Evolutionary conservation across 1,140 invertebrate species (phyloP).

Genomic region (Magallana ariakensis): DNA sequence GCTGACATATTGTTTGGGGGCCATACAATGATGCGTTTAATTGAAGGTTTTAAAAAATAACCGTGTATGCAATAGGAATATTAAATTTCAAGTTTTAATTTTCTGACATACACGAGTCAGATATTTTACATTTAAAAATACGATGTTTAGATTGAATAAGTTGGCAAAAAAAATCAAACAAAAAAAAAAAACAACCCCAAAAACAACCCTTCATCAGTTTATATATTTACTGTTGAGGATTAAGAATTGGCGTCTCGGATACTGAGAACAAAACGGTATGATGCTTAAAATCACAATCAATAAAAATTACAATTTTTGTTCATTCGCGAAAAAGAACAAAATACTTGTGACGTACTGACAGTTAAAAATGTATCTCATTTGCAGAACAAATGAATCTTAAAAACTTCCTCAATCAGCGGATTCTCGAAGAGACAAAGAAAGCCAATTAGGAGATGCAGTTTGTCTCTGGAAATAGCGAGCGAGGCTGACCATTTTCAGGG

Average conservation of each 20-base stretch:
- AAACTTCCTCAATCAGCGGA: constrained; percentile 34
- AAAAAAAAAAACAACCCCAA: too few species aligned
- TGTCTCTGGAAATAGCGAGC: constrained; percentile 30
- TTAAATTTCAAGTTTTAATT: constrained; percentile 15
- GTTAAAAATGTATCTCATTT: constrained; percentile 39
- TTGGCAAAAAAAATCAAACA: not conserved
- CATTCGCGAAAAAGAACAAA: constrained; percentile 20
- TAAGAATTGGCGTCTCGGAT: constrained; percentile 14
- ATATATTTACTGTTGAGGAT: constrained; percentile 10
- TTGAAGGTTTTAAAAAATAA: not conserved
- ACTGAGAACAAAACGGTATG: constrained; percentile 21
- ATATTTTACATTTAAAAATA: not conserved
- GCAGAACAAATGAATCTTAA: constrained; percentile 36
- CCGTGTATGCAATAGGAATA: constrained; percentile 4
- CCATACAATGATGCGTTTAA: constrained; percentile 10
- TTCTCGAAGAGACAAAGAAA: constrained; percentile 15
- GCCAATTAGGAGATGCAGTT: constrained; percentile 13
- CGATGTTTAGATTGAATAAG: not conserved
- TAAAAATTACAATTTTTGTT: constrained; percentile 31
- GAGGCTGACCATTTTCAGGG: constrained; percentile 23
- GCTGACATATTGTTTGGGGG: constrained; percentile 7
- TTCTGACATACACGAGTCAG: not conserved
- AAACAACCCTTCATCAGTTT: too few species aligned
- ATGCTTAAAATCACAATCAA: constrained; percentile 31
- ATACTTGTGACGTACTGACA: constrained; percentile 31